Conservation (phyloP, 2,797 vertebrate species). For the Xenentodon cancila region DNA sequence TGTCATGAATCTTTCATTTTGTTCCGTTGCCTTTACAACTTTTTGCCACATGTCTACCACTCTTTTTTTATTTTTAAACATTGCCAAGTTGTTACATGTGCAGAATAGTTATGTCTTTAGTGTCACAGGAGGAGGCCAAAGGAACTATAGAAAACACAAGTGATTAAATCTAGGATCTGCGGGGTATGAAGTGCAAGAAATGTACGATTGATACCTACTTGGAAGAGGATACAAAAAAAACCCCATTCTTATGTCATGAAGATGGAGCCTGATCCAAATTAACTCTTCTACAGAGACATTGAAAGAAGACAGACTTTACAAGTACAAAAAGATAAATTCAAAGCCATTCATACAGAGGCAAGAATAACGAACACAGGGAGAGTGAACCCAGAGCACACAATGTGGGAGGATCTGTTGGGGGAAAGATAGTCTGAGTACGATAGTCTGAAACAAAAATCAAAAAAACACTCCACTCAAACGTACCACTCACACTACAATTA, state of each 20-base stretch:
- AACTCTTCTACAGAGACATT: constrained; percentile 14
- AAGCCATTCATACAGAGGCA: constrained; percentile 2
- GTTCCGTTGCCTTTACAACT: constrained; percentile 8
- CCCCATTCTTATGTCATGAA: not conserved
- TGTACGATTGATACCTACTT: constrained; percentile 11
- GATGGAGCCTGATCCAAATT: constrained; percentile 7
- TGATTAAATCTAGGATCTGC: constrained; percentile 11
- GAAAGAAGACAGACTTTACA: constrained; percentile 17
- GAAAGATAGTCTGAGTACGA: too few species aligned
- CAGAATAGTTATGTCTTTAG: constrained; percentile 2
- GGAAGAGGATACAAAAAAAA: constrained; percentile 10
- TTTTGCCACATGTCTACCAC: too few species aligned
- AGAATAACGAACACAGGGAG: constrained; percentile 1
- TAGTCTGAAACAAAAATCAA: too few species aligned
- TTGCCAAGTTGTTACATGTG: constrained; percentile 5
- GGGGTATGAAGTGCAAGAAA: constrained; percentile 7
- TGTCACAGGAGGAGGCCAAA: constrained; percentile 17
- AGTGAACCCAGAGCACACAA: not conserved
- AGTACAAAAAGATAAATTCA: constrained; percentile 8
- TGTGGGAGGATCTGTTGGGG: too few species aligned
- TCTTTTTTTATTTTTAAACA: too few species aligned
- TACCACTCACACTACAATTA: too few species aligned
- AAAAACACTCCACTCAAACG: too few species aligned
- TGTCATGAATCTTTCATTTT: constrained; percentile 13
- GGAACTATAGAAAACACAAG: constrained; percentile 10